Conservation (phyloP, 2,113 vertebrate genomes). For the Numenius arquata region DNA sequence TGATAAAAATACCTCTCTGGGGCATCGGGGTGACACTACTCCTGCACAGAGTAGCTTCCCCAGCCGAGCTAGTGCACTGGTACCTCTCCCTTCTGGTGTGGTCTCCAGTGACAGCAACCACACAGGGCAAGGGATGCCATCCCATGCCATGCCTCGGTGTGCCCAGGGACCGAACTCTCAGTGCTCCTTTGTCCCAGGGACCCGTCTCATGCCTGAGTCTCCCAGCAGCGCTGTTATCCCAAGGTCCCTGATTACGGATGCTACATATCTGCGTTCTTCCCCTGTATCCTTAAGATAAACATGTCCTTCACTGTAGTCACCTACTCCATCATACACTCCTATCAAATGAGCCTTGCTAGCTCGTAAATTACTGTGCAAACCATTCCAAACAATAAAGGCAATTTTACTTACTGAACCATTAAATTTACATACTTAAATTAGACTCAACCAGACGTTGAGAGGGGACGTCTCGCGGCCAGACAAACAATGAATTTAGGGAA, state of each 20-base stretch:
- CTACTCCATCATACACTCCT: slow-evolving; percentile 53
- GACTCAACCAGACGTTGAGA: slow-evolving; percentile 63
- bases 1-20: not conserved
- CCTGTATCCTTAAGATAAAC: slow-evolving; percentile 43
- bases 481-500: slow-evolving; percentile 71
- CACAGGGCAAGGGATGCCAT: accelerated
- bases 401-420: slow-evolving; percentile 79
- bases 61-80: not conserved
- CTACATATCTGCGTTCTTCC: not conserved
- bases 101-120: not conserved
- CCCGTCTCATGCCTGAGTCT: not conserved
- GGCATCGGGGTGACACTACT: accelerated
- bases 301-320: slow-evolving; percentile 42
- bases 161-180: not conserved
- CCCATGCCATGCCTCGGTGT: not conserved
- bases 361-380: slow-evolving; percentile 74
- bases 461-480: slow-evolving; percentile 62
- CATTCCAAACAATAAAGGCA: slow-evolving; percentile 75
- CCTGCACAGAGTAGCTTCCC: accelerated
- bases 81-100: not conserved
- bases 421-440: slow-evolving; percentile 78
- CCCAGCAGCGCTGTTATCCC: accelerated
- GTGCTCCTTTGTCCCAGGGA: not conserved
- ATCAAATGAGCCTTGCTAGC: slow-evolving; percentile 61
- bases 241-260: not conserved